These are phyloP conservation scores for Crotalus tigris DNA, from an alignment of 2,113 vertebrate genomes.

Conservation along the genomic window DNA sequence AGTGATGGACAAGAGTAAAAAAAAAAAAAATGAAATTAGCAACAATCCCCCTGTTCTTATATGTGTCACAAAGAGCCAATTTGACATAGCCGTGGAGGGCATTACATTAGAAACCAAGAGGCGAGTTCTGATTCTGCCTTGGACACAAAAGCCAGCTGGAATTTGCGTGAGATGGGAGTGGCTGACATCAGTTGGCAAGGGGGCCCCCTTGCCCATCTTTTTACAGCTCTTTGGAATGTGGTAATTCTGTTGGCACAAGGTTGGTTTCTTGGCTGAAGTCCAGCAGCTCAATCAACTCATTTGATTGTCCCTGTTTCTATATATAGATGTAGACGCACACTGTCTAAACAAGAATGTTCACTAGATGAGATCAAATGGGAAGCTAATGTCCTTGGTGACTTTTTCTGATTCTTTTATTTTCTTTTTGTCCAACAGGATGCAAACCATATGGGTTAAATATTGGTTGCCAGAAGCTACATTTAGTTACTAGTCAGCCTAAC, in stretches of 20 bases:
- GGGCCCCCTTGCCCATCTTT: not conserved
- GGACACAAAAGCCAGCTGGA: not conserved
- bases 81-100: not conserved
- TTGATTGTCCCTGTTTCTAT: not conserved
- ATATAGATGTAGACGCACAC: not conserved
- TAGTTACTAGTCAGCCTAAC: not conserved
- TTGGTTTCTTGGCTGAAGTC: not conserved
- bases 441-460: not conserved
- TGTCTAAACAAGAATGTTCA: not conserved
- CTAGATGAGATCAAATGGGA: not conserved
- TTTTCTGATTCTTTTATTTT: not conserved
- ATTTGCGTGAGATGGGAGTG: not conserved
- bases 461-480: not conserved
- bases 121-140: not conserved
- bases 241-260: not conserved
- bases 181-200: not conserved
- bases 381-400: not conserved
- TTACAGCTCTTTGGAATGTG: not conserved
- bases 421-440: not conserved
- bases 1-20: not conserved
- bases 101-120: not conserved
- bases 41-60: not conserved
- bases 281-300: not conserved
- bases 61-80: not conserved
- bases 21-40: not conserved